Percentiles rank a stretch among this genome's conserved stretches.
phyloP scores from a whole-genome alignment of 1,140 invertebrate genomes.

The Zaprionus inermis region DNA sequence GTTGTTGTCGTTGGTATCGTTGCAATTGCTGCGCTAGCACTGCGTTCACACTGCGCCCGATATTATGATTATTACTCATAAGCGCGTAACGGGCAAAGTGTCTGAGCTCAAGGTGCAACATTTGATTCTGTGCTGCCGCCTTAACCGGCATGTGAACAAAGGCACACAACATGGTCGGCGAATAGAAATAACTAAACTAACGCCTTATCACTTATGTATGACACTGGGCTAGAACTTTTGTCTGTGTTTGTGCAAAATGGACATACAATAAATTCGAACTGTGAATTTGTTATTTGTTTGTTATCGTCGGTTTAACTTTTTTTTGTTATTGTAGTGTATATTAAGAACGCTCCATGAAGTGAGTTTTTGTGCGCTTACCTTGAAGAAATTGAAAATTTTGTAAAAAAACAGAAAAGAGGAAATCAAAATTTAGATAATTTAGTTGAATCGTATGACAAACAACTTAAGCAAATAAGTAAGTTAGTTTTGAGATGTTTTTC shows the following conservation, averaged over 20 bases:
- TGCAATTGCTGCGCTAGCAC: conserved; percentile 35
- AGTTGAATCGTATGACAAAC: conserved; percentile 45
- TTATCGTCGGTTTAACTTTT: conserved; percentile 22
- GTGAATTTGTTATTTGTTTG: neutral
- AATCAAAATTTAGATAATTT: conserved; percentile 61
- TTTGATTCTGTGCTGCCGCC: conserved; percentile 33
- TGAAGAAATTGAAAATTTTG: conserved; percentile 47
- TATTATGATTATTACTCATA: conserved; percentile 21
- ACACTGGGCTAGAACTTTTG: too few species aligned
- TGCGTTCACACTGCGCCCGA: conserved; percentile 13
- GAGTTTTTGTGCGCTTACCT: conserved; percentile 58
- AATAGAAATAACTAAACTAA: conserved; percentile 44
- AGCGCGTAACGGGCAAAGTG: conserved; percentile 34
- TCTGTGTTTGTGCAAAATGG: conserved; percentile 4
- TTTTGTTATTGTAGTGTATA: conserved; percentile 49
- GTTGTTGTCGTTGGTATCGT: neutral
- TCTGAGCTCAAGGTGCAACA: conserved; percentile 22
- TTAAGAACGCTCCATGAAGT: conserved; percentile 38
- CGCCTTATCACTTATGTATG: conserved; percentile 14
- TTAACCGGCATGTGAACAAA: conserved; percentile 47
- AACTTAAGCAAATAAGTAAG: conserved; percentile 19
- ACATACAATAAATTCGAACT: neutral
- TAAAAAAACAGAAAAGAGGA: conserved; percentile 31
- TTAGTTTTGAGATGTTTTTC: conserved; percentile 11
- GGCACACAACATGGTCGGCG: conserved; percentile 47